These are phyloP conservation scores for Blennius ocellaris DNA, from an alignment of 2,113 vertebrate species.

Conservation along the genomic window DNA sequence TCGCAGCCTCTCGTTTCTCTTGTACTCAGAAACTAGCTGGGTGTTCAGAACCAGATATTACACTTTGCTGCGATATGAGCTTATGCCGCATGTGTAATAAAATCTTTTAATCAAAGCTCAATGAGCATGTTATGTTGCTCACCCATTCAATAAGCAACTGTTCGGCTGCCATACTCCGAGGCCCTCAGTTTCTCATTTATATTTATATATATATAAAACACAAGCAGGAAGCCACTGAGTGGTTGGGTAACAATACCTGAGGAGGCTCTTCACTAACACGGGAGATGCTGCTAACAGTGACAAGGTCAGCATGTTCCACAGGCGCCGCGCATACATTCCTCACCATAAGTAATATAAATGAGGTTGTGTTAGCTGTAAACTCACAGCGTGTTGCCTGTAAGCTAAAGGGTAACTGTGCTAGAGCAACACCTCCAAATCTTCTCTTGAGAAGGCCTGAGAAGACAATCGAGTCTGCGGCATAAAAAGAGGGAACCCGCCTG, in stretches of 20 bases:
- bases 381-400: conserved; percentile 74
- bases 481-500: conserved; percentile 52
- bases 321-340: conserved; percentile 67
- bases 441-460: conserved; percentile 53
- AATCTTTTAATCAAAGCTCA: conserved; percentile 62
- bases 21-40: conserved; percentile 28
- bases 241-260: conserved; percentile 59
- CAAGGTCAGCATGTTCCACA: conserved; percentile 84
- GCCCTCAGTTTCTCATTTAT: conserved; percentile 45
- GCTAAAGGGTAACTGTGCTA: conserved; percentile 77
- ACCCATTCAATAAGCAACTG: conserved; percentile 45
- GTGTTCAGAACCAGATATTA: conserved; percentile 46
- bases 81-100: conserved; percentile 41
- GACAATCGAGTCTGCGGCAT: conserved; percentile 29
- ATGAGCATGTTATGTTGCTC: conserved; percentile 37
- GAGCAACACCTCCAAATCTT: conserved; percentile 69
- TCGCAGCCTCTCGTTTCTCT: conserved; percentile 37
- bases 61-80: conserved; percentile 30
- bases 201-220: conserved; percentile 23
- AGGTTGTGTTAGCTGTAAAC: conserved; percentile 76
- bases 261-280: conserved; percentile 50
- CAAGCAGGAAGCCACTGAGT: conserved; percentile 41
- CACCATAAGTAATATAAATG: conserved; percentile 84
- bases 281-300: conserved; percentile 71
- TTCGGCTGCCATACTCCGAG: conserved; percentile 36